Evolutionary conservation across 2,797 vertebrate genomes (phyloP).

Genomic region (Gobio occitaniae): DNA sequence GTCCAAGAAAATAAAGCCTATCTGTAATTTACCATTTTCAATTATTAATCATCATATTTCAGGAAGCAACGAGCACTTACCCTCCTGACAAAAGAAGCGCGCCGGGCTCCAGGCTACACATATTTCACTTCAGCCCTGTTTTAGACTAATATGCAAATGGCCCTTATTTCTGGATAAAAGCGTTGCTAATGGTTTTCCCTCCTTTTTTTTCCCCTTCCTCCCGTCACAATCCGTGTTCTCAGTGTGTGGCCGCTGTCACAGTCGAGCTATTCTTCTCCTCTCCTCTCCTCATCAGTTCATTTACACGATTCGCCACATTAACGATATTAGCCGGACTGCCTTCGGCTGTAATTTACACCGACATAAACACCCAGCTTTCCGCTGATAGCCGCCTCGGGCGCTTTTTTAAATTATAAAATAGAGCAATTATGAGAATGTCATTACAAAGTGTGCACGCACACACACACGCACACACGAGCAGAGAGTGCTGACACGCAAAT

Average conservation of each 20-base stretch:
- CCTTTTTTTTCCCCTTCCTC: conserved; percentile 1
- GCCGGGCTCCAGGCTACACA: conserved; percentile 35
- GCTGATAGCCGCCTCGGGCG: conserved; percentile 45
- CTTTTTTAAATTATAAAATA: conserved; percentile 46
- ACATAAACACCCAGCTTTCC: conserved; percentile 35
- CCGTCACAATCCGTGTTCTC: conserved; percentile 30
- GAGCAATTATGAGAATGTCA: conserved; percentile 47
- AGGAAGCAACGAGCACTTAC: conserved; percentile 32
- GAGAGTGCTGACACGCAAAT: conserved; percentile 20
- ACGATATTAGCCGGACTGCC: conserved; percentile 41
- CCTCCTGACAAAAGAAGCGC: conserved; percentile 35
- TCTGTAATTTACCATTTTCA: conserved; percentile 23
- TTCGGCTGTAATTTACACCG: conserved; percentile 58
- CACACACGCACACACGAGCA: neutral
- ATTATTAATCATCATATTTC: conserved; percentile 41
- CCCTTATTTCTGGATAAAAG: conserved; percentile 36
- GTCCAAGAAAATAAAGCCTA: conserved; percentile 16
- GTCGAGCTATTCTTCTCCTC: conserved; percentile 38
- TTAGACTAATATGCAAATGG: conserved; percentile 51
- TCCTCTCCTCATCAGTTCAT: conserved; percentile 35
- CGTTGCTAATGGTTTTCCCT: conserved; percentile 46
- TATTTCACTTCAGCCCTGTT: conserved; percentile 38
- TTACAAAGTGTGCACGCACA: conserved; percentile 8
- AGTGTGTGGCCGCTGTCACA: conserved; percentile 37
- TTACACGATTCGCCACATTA: conserved; percentile 49